phyloP scores from a whole-genome alignment of 2,797 vertebrate species.

The Crenichthys baileyi region DNA sequence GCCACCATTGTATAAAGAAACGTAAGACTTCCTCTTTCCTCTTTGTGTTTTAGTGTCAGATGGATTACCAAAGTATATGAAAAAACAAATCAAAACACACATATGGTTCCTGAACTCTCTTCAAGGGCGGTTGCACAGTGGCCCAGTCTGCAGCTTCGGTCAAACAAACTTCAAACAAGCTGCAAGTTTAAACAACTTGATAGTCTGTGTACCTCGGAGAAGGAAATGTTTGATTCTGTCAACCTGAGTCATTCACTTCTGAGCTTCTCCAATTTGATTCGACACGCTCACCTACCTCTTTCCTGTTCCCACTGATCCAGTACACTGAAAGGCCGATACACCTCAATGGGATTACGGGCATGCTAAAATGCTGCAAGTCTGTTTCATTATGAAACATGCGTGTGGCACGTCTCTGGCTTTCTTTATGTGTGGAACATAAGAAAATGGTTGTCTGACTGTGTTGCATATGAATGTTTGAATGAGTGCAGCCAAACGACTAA shows the following conservation, averaged over 20 bases:
- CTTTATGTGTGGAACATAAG: slow-evolving; percentile 24
- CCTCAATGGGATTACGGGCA: slow-evolving; percentile 12
- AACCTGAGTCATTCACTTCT: slow-evolving; percentile 33
- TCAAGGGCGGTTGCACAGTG: slow-evolving; percentile 59
- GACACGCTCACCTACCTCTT: slow-evolving; percentile 25
- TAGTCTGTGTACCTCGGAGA: slow-evolving; percentile 28
- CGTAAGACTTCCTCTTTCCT: slow-evolving; percentile 36
- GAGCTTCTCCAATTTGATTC: slow-evolving; percentile 33
- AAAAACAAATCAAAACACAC: slow-evolving; percentile 66
- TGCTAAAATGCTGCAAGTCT: slow-evolving; percentile 16
- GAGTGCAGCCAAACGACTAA: slow-evolving; percentile 30
- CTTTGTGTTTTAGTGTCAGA: slow-evolving; percentile 59
- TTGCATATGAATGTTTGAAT: slow-evolving; percentile 33
- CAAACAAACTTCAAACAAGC: slow-evolving; percentile 69
- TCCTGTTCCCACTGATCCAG: slow-evolving; percentile 22
- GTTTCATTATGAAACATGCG: slow-evolving; percentile 4
- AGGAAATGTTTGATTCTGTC: slow-evolving; percentile 37
- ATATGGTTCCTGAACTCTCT: slow-evolving; percentile 44
- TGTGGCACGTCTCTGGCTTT: slow-evolving; percentile 17
- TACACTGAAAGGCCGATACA: slow-evolving; percentile 13
- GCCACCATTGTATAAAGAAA: slow-evolving; percentile 45
- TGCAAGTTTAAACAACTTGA: slow-evolving; percentile 56
- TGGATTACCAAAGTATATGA: slow-evolving; percentile 62
- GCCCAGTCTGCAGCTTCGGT: slow-evolving; percentile 39
- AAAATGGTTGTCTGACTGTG: slow-evolving; percentile 15